phyloP scores from a whole-genome alignment of 2,888 invertebrate genomes.

The Helobdella robusta region DNA sequence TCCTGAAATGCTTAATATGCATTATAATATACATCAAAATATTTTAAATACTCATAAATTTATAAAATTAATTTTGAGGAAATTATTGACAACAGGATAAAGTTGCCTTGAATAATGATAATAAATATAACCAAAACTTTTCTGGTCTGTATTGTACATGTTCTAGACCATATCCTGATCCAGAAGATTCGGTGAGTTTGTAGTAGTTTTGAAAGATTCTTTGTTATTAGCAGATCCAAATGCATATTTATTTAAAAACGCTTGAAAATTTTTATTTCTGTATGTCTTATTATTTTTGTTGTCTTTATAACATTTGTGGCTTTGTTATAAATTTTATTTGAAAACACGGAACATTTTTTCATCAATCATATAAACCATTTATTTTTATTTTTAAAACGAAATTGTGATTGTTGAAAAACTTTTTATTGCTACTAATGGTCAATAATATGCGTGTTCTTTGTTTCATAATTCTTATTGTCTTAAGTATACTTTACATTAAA shows the following conservation, averaged over 20 bases:
- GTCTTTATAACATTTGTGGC: neutral
- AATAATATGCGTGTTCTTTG: too few relatives aligned
- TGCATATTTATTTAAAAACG: neutral
- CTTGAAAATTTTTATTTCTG: neutral
- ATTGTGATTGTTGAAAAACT: too few relatives aligned
- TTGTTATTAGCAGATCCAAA: neutral
- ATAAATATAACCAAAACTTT: conserved; percentile 79
- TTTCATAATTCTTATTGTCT: too few relatives aligned
- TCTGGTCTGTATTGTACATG: conserved; percentile 83
- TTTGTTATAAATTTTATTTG: neutral
- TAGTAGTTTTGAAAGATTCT: neutral
- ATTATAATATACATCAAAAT: neutral
- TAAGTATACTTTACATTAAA: too few relatives aligned
- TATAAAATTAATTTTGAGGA: neutral
- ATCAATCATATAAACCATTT: too few relatives aligned
- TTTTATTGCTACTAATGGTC: too few relatives aligned
- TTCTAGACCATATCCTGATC: conserved; percentile 84
- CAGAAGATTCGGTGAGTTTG: conserved; percentile 58
- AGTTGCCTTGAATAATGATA: conserved; percentile 61
- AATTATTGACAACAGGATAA: conserved; percentile 29
- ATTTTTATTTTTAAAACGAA: too few relatives aligned
- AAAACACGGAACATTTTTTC: neutral
- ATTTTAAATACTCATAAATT: neutral
- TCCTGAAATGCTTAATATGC: too few relatives aligned
- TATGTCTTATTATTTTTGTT: neutral